A percentile compares a stretch with the other conserved stretches of the same genome.
phyloP scores from a whole-genome alignment of 2,113 vertebrate species.

The Scomber colias region DNA sequence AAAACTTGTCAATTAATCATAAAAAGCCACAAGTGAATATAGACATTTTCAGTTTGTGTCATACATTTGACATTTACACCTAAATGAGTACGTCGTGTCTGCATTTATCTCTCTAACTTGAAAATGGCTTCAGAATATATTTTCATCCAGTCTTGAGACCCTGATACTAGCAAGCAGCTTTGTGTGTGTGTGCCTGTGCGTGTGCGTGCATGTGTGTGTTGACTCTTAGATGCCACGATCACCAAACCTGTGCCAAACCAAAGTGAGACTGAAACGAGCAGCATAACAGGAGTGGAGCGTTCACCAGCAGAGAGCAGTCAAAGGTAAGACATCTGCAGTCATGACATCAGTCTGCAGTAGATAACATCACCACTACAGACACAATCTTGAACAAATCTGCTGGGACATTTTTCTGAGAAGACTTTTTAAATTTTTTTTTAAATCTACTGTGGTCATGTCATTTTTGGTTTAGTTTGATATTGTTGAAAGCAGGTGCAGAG shows the following conservation, averaged over 20 bases:
- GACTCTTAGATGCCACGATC: constrained; percentile 73
- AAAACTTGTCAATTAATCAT: too few species aligned
- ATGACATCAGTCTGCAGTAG: not conserved
- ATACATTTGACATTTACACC: too few species aligned
- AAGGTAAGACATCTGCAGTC: constrained; percentile 66
- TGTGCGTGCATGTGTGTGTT: constrained; percentile 1
- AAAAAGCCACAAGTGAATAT: too few species aligned
- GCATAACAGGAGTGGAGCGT: not conserved
- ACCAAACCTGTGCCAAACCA: constrained; percentile 42
- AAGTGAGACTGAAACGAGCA: constrained; percentile 1
- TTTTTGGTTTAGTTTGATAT: not conserved
- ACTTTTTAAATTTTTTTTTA: too few species aligned
- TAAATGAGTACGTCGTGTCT: not conserved
- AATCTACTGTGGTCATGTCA: not conserved
- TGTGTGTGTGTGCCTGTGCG: not conserved
- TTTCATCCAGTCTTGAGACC: not conserved
- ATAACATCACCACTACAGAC: not conserved
- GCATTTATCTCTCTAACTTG: not conserved
- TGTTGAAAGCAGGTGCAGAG: not conserved
- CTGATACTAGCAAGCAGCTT: not conserved
- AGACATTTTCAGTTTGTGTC: too few species aligned
- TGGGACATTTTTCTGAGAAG: too few species aligned
- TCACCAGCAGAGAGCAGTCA: constrained; percentile 58
- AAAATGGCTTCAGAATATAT: not conserved
- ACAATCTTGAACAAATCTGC: not conserved